Evolutionary conservation across 2,113 vertebrate genomes (phyloP).

Genomic region (Oncorhynchus tshawytscha): DNA sequence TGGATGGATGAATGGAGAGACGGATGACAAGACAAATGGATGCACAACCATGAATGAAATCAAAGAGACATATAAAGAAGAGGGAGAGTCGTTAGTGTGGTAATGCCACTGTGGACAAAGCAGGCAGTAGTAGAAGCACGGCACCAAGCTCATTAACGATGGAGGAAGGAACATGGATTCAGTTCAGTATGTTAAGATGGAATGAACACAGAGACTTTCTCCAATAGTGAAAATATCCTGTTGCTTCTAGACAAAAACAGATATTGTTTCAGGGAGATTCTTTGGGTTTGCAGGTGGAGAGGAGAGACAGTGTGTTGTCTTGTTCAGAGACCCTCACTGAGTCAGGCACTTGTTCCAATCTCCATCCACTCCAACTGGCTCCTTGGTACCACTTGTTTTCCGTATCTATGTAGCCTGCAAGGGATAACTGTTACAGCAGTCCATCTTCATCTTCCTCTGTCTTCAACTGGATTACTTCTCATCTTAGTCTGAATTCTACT

Average conservation of each 20-base stretch:
- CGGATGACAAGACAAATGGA: slow-evolving; percentile 23
- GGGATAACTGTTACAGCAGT: too few relatives aligned
- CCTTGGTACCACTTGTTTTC: background rate
- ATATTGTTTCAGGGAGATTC: too few relatives aligned
- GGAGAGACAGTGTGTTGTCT: too few relatives aligned
- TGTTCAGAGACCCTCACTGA: too few relatives aligned
- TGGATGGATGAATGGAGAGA: slow-evolving; percentile 4
- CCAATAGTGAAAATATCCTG: too few relatives aligned
- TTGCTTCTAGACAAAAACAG: too few relatives aligned
- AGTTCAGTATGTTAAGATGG: background rate
- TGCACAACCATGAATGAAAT: background rate
- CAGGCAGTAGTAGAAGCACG: slow-evolving; percentile 29
- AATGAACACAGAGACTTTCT: background rate
- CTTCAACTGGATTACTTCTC: too few relatives aligned
- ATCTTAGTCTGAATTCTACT: too few relatives aligned
- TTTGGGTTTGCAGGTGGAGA: too few relatives aligned
- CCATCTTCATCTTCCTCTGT: too few relatives aligned
- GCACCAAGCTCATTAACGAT: background rate
- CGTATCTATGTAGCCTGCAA: too few relatives aligned
- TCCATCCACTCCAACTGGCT: background rate
- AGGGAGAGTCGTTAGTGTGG: slow-evolving; percentile 51
- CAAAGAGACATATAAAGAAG: slow-evolving; percentile 12
- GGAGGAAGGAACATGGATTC: background rate
- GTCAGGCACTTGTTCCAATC: too few relatives aligned
- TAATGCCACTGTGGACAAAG: slow-evolving; percentile 24